Evolutionary conservation across 2,113 vertebrate genomes (phyloP).

Genomic region (Corythornis cristatus): DNA sequence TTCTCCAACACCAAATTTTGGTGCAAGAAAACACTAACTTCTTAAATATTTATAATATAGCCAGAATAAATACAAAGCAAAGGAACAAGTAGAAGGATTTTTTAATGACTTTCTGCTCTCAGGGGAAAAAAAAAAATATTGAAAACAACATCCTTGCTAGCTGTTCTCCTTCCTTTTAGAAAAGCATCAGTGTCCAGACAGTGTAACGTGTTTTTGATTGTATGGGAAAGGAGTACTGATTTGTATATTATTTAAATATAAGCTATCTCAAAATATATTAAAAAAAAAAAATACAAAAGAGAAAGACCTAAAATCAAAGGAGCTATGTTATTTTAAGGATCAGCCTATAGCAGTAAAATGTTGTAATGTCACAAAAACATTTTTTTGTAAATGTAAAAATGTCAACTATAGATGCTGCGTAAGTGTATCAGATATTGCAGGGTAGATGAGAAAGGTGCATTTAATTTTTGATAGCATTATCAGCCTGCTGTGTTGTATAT

Average conservation of each 20-base stretch:
- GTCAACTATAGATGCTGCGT: neutral
- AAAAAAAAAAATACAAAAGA: neutral
- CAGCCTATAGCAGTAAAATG: neutral
- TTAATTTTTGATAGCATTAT: neutral
- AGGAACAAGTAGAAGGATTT: neutral
- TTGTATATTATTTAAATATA: neutral
- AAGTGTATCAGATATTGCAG: neutral
- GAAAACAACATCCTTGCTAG: neutral
- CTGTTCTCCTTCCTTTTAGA: neutral
- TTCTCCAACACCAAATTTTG: neutral
- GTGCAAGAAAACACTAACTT: neutral
- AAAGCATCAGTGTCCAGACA: neutral
- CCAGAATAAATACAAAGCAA: neutral
- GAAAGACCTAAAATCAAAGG: neutral
- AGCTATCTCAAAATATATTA: neutral
- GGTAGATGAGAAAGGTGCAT: neutral
- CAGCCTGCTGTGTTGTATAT: neutral
- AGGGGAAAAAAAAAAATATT: rapidly evolving
- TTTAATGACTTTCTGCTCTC: neutral
- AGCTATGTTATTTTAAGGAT: neutral
- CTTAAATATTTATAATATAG: neutral
- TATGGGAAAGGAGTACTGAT: neutral
- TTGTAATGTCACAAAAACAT: neutral
- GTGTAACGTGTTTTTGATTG: neutral
- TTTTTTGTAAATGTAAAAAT: neutral